Evolutionary conservation across 1,140 invertebrate species (phyloP).

Genomic region (Magallana angulata): DNA sequence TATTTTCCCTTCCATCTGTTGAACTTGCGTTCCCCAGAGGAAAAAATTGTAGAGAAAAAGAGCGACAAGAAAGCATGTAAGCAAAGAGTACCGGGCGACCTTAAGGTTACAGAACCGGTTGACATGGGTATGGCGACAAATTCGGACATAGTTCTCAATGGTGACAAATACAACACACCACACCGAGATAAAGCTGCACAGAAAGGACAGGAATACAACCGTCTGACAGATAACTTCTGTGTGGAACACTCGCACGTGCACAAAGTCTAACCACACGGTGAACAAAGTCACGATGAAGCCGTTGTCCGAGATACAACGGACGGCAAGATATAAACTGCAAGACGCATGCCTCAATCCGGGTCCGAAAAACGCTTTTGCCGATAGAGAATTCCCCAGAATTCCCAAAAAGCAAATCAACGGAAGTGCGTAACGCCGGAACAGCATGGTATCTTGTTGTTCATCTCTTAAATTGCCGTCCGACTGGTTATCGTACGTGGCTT

Average conservation of each 20-base stretch:
- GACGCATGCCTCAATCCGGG: slow-evolving; percentile 54
- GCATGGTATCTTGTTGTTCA: not conserved
- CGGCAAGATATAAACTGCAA: slow-evolving; percentile 66
- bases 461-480: not conserved
- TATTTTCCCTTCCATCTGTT: slow-evolving; percentile 71
- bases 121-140: slow-evolving; percentile 71
- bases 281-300: slow-evolving; percentile 63
- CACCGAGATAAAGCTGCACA: slow-evolving; percentile 74
- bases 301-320: slow-evolving; percentile 60
- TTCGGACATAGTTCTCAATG: slow-evolving; percentile 69
- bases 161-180: slow-evolving; percentile 74
- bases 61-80: slow-evolving; percentile 56
- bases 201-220: slow-evolving; percentile 72
- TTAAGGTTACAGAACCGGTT: slow-evolving; percentile 65
- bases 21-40: slow-evolving; percentile 63
- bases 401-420: slow-evolving; percentile 60
- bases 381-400: slow-evolving; percentile 63
- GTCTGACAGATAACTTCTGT: slow-evolving; percentile 72
- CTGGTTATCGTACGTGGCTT: not conserved
- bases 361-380: slow-evolving; percentile 57
- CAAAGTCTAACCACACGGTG: slow-evolving; percentile 81
- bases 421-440: slow-evolving; percentile 19
- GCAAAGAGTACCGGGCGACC: slow-evolving; percentile 62
- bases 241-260: slow-evolving; percentile 78
- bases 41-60: slow-evolving; percentile 67